Evolutionary conservation across 2,888 invertebrate genomes (phyloP).

Genomic region (Heliconius ethilla): DNA sequence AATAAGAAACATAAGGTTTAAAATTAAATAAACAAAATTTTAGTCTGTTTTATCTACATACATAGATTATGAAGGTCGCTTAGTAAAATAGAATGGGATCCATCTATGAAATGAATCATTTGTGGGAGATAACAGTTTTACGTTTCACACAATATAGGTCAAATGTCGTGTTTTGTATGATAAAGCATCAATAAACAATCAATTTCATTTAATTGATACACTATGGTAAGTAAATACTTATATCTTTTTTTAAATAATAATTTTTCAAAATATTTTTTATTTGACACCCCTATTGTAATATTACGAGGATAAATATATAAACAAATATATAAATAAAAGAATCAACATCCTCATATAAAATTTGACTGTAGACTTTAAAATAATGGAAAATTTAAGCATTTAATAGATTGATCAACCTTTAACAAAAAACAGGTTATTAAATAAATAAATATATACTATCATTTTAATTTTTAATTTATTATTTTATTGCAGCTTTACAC

Average conservation of each 20-base stretch:
- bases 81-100: constrained; percentile 16
- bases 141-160: constrained; percentile 35
- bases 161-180: constrained; percentile 22
- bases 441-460: neutral
- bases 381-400: neutral
- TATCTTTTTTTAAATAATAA: neutral
- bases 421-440: constrained; percentile 6
- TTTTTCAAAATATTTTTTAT: too few species aligned
- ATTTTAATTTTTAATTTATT: neutral
- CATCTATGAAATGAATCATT: constrained; percentile 28
- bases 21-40: neutral
- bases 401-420: neutral
- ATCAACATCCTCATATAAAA: neutral
- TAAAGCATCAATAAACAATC: constrained; percentile 4
- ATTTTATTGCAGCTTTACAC: neutral
- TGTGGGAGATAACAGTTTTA: constrained; percentile 25
- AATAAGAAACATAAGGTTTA: neutral
- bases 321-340: neutral
- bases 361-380: neutral
- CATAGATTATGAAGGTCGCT: constrained; percentile 21
- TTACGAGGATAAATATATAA: neutral
- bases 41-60: neutral
- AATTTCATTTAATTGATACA: neutral
- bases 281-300: neutral
- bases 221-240: neutral